These are phyloP conservation scores for Mionectes macconnelli DNA, from an alignment of 2,113 vertebrate genomes.

Conservation along the genomic window DNA sequence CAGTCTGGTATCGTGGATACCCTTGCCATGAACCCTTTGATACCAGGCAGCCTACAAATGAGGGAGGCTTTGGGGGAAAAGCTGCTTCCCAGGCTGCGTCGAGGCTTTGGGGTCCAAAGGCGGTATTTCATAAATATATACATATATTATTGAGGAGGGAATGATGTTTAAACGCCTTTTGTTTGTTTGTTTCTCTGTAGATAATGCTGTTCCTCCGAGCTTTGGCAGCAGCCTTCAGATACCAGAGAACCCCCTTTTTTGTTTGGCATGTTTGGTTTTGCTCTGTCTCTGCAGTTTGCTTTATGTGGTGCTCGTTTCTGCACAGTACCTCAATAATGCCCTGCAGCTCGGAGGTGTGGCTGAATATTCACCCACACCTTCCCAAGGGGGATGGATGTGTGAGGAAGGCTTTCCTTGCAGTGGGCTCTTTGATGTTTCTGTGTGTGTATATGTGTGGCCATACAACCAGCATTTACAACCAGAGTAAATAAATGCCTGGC, in stretches of 20 bases:
- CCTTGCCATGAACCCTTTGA: not conserved
- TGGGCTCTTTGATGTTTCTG: not conserved
- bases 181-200: not conserved
- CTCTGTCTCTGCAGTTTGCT: not conserved
- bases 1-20: not conserved
- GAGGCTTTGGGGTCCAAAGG: not conserved
- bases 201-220: not conserved
- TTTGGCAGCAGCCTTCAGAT: not conserved
- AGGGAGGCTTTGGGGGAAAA: not conserved
- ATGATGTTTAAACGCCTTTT: not conserved
- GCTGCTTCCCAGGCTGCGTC: not conserved
- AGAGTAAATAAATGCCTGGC: not conserved
- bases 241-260: not conserved
- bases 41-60: not conserved
- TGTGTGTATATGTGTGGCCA: not conserved
- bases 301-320: not conserved
- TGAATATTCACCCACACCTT: not conserved
- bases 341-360: not conserved
- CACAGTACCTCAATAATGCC: not conserved
- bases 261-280: not conserved
- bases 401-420: not conserved
- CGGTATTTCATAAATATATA: not conserved
- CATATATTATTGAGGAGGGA: rapidly evolving
- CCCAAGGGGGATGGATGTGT: not conserved
- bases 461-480: not conserved